Base-by-base conservation (phyloP, 2,113 vertebrate species). In the Patagioenas fasciata region DNA sequence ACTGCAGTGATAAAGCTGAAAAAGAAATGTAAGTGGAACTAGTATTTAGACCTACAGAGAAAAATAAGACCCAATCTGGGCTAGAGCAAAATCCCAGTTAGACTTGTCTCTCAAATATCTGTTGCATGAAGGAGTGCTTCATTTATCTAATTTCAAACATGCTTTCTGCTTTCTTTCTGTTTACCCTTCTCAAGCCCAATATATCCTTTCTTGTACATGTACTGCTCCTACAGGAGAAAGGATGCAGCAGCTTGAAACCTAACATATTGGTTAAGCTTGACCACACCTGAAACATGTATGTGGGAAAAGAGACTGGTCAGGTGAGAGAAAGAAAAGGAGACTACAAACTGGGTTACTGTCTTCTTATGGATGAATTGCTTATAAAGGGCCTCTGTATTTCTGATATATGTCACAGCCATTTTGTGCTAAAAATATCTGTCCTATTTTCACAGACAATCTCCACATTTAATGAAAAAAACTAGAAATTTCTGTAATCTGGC, bases 191-290 rank as follows among this genome's bases (percentile, higher is more conserved):
- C 7, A 53, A 74, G 13, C 2, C 28, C 4, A 66, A 1, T 21
- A 31, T 40, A 9, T 36, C 6, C 13, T 36, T 10, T 32, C 1
- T 34, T 25, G 0, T n/a, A 28, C 3, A 5, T 15, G 29, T 48
- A 32, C 3, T 85, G 44, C 38, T 47, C 4, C 21, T 54, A 74
- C 13, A 40, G 44, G 65, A 5, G 69, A 65, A 38, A 36, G 3
- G 4, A 6, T 34, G 26, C 8, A 36, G 34, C 16, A 60, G 11
- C 66, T 66, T 78, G 24, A 72, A 51, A 42, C 11, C 8, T 88
- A 65, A 48, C 6, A 23, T 26, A 18, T 2, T 34, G 13, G 28
- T 38, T 66, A 31, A 47, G 40, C 32, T 50, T 62, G 51, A 8
- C 20, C 21, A 75, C 10, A n/a, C 2, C 11, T 31, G 15, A 62